Percentiles rank a stretch among this genome's conserved stretches.
Conservation (phyloP, 2,888 invertebrate species). For the Caenorhabditis sulstoni region DNA sequence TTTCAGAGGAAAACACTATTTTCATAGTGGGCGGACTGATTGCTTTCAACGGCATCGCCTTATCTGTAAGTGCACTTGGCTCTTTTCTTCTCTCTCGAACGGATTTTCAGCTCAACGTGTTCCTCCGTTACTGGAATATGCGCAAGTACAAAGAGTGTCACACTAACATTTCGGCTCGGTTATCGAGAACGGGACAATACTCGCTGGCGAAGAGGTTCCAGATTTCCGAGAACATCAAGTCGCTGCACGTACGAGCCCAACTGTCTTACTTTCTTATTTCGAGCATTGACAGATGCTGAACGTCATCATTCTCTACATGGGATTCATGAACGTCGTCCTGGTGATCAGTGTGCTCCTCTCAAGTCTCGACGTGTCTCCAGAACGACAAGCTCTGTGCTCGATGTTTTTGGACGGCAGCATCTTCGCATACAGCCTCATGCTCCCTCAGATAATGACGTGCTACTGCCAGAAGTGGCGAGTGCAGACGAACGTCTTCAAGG, state of each 20-base stretch:
- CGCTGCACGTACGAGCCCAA: conserved; percentile 12
- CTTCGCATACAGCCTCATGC: conserved; percentile 33
- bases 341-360: conserved; percentile 31
- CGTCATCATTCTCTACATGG: conserved; percentile 28
- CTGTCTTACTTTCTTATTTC: too few species aligned
- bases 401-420: conserved; percentile 17
- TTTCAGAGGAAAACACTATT: conserved; percentile 28
- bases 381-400: conserved; percentile 22
- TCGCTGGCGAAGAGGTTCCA: conserved; percentile 39
- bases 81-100: too few species aligned
- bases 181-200: conserved; percentile 16
- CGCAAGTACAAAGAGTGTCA: conserved; percentile 24
- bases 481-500: conserved; percentile 12
- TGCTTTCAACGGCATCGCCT: conserved; percentile 13
- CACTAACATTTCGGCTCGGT: neutral
- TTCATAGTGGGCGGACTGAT: conserved; percentile 14
- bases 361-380: conserved; percentile 30
- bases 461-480: conserved; percentile 32
- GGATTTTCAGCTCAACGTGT: conserved; percentile 19
- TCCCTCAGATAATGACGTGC: conserved; percentile 46
- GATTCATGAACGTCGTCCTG: conserved; percentile 29
- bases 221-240: conserved; percentile 33
- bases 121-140: conserved; percentile 26
- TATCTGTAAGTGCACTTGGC: conserved; percentile 4
- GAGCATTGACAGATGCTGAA: conserved; percentile 30